Percentiles rank a stretch among this genome's conserved stretches.
Conservation (phyloP, 2,888 invertebrate genomes). For the Folsomia candida region DNA sequence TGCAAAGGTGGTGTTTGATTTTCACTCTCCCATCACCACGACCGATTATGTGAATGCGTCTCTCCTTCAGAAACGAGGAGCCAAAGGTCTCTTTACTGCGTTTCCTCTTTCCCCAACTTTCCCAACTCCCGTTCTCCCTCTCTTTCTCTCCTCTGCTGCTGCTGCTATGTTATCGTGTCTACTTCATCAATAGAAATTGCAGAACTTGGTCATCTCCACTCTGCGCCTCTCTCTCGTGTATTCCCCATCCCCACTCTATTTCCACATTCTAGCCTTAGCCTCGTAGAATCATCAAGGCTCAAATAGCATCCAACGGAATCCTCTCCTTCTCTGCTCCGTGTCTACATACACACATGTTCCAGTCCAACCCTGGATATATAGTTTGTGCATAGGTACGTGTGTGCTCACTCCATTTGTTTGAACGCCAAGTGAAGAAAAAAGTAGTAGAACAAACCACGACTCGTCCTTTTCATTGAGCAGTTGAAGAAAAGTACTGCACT, state of each 20-base stretch:
- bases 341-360: no score
- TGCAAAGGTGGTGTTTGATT: no score
- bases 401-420: no score
- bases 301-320: no score
- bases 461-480: no score
- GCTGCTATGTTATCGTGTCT: neutral
- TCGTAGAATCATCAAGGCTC: neutral
- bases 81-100: neutral
- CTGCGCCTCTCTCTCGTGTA: conserved; percentile 27
- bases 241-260: conserved; percentile 5
- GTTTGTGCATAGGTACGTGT: no score
- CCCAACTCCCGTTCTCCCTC: neutral
- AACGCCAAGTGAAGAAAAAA: no score
- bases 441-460: no score
- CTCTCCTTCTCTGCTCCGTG: no score
- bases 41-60: neutral
- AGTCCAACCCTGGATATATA: no score
- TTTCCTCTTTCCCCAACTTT: neutral
- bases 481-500: neutral
- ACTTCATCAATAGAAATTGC: conserved; percentile 30
- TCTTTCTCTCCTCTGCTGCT: neutral
- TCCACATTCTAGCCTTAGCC: neutral
- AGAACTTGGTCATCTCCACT: conserved; percentile 12
- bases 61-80: neutral
- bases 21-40: no score